Evolutionary conservation across 2,113 vertebrate genomes (phyloP), one percentile per base, ranked within the genome.

Genomic region (Marmota flaviventris): DNA sequence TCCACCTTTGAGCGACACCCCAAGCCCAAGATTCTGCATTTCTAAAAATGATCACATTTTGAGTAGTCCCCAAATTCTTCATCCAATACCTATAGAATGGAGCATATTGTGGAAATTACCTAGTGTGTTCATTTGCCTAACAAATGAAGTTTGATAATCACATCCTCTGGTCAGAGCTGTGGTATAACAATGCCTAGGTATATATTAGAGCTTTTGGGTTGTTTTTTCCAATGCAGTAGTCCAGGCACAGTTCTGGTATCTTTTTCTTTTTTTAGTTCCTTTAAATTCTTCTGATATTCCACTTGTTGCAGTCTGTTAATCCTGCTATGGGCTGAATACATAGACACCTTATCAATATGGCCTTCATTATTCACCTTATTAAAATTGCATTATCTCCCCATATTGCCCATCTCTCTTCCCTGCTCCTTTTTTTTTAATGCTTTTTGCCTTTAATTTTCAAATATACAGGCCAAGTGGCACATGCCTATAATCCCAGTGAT

Each of bases 221-320:
- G 7, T 85, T 88, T 53, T 76, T 82, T 93, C 24, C 63, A 65
- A 37, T 82, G 8, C 14, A n/a, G 0, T 82, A 58, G 12, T 45
- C 18, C 37, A 81, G n/a, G 34, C 87, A 86, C 32, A 87, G 82
- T 61, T 84, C 42, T 73, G 72, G 2, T 39, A 22, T 14, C 14
- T 53, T 70, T 39, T 79, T 8, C 5, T 65, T 81, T 85, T 90
- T 85, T 8, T 61, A 63, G 20, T 29, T 63, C 56, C 67, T 96
- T 96, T 86, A 83, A 73, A 87, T 92, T 61, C 51, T 83, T 84
- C 8, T 94, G n/a, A 79, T 85, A 39, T 58, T 87, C 11, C 69
- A 88, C 58, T 56, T 95, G 51, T 16, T 91, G 0, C 75, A 53
- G 4, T 85, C 12, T 91, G 0, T 69, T 53, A 63, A 37, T 85